Evolutionary conservation across 2,888 invertebrate genomes (phyloP).

Genomic region (Plagodis pulveraria): DNA sequence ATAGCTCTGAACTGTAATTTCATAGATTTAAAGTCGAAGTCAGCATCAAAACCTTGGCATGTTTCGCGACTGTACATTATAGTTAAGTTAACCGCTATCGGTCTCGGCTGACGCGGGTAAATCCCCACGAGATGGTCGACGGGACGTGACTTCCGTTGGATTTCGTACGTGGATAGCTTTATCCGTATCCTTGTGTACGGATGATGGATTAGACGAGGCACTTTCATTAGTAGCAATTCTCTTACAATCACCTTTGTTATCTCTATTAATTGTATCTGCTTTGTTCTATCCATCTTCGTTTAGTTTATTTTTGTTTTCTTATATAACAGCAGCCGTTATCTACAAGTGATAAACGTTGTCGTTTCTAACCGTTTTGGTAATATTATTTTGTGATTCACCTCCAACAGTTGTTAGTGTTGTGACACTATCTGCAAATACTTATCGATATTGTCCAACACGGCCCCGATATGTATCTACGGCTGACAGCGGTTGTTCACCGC

Average conservation of each 20-base stretch:
- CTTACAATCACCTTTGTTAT: conserved; percentile 11
- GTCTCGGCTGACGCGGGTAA: conserved; percentile 51
- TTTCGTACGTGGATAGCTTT: conserved; percentile 35
- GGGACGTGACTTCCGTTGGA: conserved; percentile 42
- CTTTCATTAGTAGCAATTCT: conserved; percentile 14
- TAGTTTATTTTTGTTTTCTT: conserved; percentile 1
- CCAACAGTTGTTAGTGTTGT: conserved; percentile 15
- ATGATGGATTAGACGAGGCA: conserved; percentile 31
- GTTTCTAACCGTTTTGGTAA: no score
- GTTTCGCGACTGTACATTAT: conserved; percentile 5
- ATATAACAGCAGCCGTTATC: no score
- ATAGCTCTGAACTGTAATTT: conserved; percentile 13
- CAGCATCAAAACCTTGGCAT: conserved; percentile 4
- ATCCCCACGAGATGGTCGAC: conserved; percentile 47
- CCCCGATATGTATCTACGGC: conserved; percentile 45
- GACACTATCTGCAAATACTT: conserved; percentile 42
- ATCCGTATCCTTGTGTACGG: conserved; percentile 29
- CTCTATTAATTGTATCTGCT: conserved; percentile 9
- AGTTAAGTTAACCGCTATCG: conserved; percentile 44
- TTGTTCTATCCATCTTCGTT: conserved; percentile 2
- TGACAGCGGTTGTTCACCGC: conserved; percentile 41
- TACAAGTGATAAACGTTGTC: no score
- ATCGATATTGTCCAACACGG: conserved; percentile 45
- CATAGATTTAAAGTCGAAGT: conserved; percentile 16
- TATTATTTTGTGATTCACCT: conserved; percentile 11